phyloP scores from a whole-genome alignment of 1,140 invertebrate species.

The Habropoda laboriosa region DNA sequence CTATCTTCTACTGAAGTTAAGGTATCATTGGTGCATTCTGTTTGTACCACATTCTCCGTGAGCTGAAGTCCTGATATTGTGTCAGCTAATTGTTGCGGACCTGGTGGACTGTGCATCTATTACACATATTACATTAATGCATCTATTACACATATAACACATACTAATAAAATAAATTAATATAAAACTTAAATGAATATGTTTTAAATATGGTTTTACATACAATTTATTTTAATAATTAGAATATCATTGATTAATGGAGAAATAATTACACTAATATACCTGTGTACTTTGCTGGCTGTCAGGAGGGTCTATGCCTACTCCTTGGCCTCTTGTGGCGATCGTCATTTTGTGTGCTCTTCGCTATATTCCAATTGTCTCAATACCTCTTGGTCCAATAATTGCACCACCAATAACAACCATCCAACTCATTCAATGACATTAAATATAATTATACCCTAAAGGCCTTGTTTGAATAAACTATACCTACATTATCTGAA shows the following conservation, averaged over 20 bases:
- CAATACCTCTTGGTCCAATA: constrained; percentile 71
- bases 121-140: neutral
- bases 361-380: constrained; percentile 65
- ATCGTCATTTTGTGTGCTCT: constrained; percentile 82
- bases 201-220: neutral
- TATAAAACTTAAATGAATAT: neutral
- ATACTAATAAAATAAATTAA: neutral
- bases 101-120: constrained; percentile 80
- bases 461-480: constrained; percentile 80
- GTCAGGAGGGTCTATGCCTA: constrained; percentile 83
- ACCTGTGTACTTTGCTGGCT: constrained; percentile 83
- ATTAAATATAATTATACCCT: constrained; percentile 80
- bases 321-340: constrained; percentile 84
- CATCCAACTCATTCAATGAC: constrained; percentile 80
- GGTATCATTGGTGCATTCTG: constrained; percentile 73
- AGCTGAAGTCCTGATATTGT: constrained; percentile 79
- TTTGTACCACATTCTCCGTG: constrained; percentile 76
- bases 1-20: constrained; percentile 76
- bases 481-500: constrained; percentile 82
- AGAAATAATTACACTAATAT: neutral
- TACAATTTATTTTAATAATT: neutral
- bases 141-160: neutral
- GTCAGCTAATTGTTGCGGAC: constrained; percentile 79
- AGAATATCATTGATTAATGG: neutral
- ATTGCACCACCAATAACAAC: constrained; percentile 74